phyloP scores from a whole-genome alignment of 2,113 vertebrate genomes.

The Carettochelys insculpta region DNA sequence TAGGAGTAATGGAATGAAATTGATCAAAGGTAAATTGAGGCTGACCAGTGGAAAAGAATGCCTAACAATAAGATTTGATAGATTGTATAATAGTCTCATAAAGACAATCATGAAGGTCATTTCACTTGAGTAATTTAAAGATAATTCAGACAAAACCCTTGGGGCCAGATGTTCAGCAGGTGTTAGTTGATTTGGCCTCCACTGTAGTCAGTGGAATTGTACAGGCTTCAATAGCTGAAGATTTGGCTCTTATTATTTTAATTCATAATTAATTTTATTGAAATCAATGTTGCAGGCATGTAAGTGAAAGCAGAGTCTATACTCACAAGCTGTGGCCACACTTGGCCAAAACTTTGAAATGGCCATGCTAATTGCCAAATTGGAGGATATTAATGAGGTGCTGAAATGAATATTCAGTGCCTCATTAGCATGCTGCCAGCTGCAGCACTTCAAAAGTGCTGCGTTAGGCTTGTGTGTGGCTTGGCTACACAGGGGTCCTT shows the following conservation, averaged over 20 bases:
- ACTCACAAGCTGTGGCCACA: no score
- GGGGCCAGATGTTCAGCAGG: background rate
- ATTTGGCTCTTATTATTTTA: background rate
- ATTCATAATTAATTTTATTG: background rate
- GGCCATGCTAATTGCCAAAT: no score
- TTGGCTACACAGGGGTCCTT: no score
- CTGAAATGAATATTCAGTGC: no score
- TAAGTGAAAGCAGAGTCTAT: background rate
- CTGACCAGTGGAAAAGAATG: background rate
- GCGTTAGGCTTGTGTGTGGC: no score
- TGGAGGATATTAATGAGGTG: no score
- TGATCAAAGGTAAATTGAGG: background rate
- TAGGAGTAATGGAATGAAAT: accelerated
- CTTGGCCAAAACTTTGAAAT: no score
- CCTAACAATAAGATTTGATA: background rate
- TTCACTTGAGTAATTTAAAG: background rate
- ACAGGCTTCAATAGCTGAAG: background rate
- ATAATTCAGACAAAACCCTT: background rate
- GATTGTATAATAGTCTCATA: background rate
- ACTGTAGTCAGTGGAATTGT: background rate
- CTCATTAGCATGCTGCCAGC: no score
- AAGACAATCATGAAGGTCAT: background rate
- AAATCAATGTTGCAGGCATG: background rate
- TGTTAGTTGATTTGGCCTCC: background rate
- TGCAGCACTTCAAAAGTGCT: no score